phyloP scores from a whole-genome alignment of 2,888 invertebrate species.

The Escarpia spicata region DNA sequence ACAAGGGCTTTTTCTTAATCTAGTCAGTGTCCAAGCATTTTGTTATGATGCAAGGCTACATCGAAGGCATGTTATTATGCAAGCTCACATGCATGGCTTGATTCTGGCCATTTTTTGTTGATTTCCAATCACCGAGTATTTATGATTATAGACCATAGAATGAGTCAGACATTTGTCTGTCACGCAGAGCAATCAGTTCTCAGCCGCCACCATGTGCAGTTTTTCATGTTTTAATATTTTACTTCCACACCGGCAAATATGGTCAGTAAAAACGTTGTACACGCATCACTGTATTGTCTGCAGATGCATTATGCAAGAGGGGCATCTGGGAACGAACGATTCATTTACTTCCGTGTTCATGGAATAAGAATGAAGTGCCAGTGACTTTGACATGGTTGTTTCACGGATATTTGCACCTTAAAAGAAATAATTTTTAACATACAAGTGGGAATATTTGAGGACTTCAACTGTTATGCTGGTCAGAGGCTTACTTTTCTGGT shows the following conservation, averaged over 20 bases:
- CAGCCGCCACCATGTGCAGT: background rate
- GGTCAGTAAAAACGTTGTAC: background rate
- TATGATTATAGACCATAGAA: background rate
- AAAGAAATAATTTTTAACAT: too few relatives aligned
- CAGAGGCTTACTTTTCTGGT: too few relatives aligned
- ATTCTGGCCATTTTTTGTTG: background rate
- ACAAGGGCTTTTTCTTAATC: background rate
- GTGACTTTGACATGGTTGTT: too few relatives aligned
- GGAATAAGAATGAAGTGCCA: too few relatives aligned
- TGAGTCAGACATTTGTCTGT: background rate
- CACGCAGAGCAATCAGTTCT: background rate
- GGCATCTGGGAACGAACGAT: too few relatives aligned
- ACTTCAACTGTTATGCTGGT: too few relatives aligned
- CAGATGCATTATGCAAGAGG: background rate
- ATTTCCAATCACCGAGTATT: background rate
- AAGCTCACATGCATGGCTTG: background rate
- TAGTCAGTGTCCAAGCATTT: background rate
- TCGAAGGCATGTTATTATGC: background rate
- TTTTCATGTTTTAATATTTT: background rate
- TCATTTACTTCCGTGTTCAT: too few relatives aligned
- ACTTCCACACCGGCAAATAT: background rate
- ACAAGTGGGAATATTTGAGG: too few relatives aligned
- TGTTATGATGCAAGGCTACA: background rate
- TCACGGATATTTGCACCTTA: too few relatives aligned
- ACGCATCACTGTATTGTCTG: background rate